Base-by-base conservation (phyloP, 2,797 vertebrate genomes). In the Lepus oiostolus region DNA sequence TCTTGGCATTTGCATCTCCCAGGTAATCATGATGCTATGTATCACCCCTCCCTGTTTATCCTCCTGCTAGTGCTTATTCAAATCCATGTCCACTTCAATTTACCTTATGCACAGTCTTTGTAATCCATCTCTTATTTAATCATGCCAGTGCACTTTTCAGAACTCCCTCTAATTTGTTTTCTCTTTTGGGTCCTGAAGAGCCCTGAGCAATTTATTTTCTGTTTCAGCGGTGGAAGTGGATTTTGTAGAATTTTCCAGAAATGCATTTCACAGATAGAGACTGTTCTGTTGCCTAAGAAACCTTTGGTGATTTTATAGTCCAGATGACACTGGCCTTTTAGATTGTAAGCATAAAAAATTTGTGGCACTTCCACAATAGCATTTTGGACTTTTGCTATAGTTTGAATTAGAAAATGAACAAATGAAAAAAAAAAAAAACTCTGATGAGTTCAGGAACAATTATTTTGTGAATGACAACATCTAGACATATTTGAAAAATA, bases 131-230 rank as follows among this genome's bases (percentile, higher is more conserved):
- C 52, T 89, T 94, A 60, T 62, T 96, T 90, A 94, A 88, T 92
- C 82, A 84, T 70, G 42, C n/a, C 63, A 54, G 60, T 83, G 47
- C 68, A 84, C 67, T 96, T 96, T 81, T 74, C 71, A 94, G 79
- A 96, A 80, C 52, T 89, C 70, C 54, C 32, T 86, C 77, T 82
- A 82, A 92, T 96, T 95, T 96, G 50, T 91, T 95, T 72, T 91
- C 26, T 85, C 22, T 94, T 95, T 93, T 80, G 76, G 75, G 38
- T 93, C 60, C 30, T 79, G 35, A 93, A 93, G 32, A 91, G 85
- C 38, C 50, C 93, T 26, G 54, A 85, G 68, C 24, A 91, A 95
- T 90, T 90, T 90, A 62, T 92, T 92, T 95, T 16, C 30, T 79
- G 74, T 88, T 93, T 86, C 24, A 77, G 14, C n/a, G 13, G 58